Evolutionary conservation across 92 coral and sea anemone species (phyloP), one percentile per base, ranked within the genome.

Genomic region (Metridium senile): DNA sequence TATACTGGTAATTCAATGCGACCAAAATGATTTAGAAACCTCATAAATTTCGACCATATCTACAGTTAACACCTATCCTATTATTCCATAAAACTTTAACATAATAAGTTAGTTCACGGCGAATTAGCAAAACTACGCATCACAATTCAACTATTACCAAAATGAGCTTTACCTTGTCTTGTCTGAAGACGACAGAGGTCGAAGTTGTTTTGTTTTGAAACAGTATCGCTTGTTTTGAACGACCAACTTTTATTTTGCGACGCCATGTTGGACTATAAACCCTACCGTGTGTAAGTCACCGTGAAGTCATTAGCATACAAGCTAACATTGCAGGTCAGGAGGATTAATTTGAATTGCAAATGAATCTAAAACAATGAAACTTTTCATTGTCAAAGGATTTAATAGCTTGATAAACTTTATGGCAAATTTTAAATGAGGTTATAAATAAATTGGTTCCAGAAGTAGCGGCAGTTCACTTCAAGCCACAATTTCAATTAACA

Each of bases 111-210:
- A n/a, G n/a, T n/a, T n/a, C n/a, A n/a, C n/a, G n/a, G n/a, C 30
- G 54, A 29, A 53, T 11, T 9, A 22, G 13, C 13, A 39, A 39
- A 39, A 39, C 8, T 39, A 39, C 13, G 49, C 49, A 4, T 39
- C 49, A 39, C 6, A 13, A 39, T 39, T 39, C 8, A 39, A 6
- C 6, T 4, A 39, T 39, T 39, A 39, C 6, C 8, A 39, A 4
- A 39, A 4, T 39, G 6, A 39, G 13, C 13, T 69, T 79, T 32
- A 79, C 84, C 62, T 58, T 35, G 67, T 34, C 47, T 62, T 62
- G 54, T 74, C n/a, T 74, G 51, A 33, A 87, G 85, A 18, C 91
- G 91, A 70, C 91, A 87, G 23, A 53, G 82, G 11, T 82, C 91
- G 17, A 87, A 72, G 26, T 73, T 82, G 59, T 70, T 47, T 54